phyloP scores from a whole-genome alignment of 2,888 invertebrate species.

The Nyleta sp. region DNA sequence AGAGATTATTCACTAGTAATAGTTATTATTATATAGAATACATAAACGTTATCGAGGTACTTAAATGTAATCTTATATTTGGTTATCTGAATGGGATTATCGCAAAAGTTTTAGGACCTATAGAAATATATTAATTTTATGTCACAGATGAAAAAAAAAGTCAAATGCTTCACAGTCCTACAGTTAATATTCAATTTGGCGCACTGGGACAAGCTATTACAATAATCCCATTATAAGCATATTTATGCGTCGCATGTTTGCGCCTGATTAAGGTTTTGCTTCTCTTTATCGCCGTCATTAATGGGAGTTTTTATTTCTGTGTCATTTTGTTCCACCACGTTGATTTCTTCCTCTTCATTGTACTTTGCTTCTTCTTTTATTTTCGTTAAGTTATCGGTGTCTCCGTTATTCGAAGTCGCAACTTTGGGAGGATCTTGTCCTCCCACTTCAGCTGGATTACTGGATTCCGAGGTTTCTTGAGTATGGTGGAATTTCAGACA shows the following conservation, averaged over 20 bases:
- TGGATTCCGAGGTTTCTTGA: slow-evolving; percentile 22
- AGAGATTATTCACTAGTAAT: background rate
- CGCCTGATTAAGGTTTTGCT: slow-evolving; percentile 4
- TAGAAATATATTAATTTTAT: slow-evolving; percentile 21
- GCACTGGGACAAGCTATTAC: background rate
- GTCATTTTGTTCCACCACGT: slow-evolving; percentile 33
- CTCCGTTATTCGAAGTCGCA: slow-evolving; percentile 7
- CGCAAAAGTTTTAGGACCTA: background rate
- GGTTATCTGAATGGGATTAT: slow-evolving; percentile 17
- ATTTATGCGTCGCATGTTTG: slow-evolving; percentile 8
- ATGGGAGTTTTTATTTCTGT: background rate
- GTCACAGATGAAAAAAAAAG: background rate
- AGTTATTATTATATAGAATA: slow-evolving; percentile 3
- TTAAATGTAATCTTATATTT: slow-evolving; percentile 10
- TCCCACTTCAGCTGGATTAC: background rate
- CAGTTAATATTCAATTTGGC: too few species aligned
- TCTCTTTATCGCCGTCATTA: slow-evolving; percentile 15
- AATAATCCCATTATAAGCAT: slow-evolving; percentile 18
- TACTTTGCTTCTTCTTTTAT: slow-evolving; percentile 42
- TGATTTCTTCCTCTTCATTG: slow-evolving; percentile 48
- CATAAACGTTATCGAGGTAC: slow-evolving; percentile 3
- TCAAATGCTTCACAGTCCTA: background rate
- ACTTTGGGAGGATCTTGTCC: slow-evolving; percentile 12
- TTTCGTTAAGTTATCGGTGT: background rate
- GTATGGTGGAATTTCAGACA: slow-evolving; percentile 57